phyloP scores from a whole-genome alignment of 35 echinoderm and acorn worm genomes.

The Eucidaris tribuloides region DNA sequence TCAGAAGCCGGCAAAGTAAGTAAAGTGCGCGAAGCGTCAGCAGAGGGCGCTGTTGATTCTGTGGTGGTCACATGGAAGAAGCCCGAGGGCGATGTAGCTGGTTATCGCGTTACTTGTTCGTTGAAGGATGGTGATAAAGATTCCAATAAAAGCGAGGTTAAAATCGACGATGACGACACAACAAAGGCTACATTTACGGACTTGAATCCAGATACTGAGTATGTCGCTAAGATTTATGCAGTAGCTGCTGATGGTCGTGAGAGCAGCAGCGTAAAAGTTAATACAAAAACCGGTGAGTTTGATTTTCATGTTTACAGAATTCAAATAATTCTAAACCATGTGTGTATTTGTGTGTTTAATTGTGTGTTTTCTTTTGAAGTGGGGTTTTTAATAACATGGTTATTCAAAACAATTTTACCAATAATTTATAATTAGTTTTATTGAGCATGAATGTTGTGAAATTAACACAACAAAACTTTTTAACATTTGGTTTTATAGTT shows the following conservation, averaged over 20 bases:
- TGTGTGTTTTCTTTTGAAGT: no score
- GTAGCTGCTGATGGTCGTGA: constrained; percentile 15
- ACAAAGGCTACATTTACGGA: constrained; percentile 36
- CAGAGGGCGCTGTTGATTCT: background rate
- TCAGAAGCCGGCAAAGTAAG: constrained; percentile 27
- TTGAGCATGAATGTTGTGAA: no score
- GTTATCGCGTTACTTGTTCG: constrained; percentile 34
- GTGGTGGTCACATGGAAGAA: constrained; percentile 50
- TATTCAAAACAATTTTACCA: no score
- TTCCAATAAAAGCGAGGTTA: constrained; percentile 38
- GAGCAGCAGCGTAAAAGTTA: constrained; percentile 55
- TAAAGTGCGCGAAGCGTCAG: constrained; percentile 44
- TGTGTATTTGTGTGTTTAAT: no score
- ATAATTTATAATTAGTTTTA: no score
- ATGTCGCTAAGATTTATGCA: constrained; percentile 54
- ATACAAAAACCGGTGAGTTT: constrained; percentile 42
- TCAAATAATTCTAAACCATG: no score
- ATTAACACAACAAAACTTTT: no score
- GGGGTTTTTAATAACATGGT: no score
- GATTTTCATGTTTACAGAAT: no score
- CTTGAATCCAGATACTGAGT: constrained; percentile 34
- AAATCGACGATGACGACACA: constrained; percentile 35
- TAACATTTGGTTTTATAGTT: no score
- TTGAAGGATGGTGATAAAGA: constrained; percentile 17
- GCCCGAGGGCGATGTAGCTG: constrained; percentile 35